phyloP scores from a whole-genome alignment of 2,113 vertebrate genomes.

The Tiliqua scincoides region DNA sequence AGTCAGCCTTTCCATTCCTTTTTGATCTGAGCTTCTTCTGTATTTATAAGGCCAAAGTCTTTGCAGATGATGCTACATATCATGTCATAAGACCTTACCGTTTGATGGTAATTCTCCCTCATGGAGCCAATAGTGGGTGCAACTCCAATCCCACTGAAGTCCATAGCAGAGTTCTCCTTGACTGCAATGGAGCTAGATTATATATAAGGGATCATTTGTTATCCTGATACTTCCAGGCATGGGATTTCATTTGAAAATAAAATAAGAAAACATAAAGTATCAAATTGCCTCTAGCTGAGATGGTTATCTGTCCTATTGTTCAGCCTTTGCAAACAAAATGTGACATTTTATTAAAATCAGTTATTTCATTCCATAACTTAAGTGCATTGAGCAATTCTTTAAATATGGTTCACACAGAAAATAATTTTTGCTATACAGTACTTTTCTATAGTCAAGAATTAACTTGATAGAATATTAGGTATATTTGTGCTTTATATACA shows the following conservation, averaged over 20 bases:
- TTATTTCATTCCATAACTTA: conserved; percentile 84
- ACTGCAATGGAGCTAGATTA: not conserved
- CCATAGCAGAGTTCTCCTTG: not conserved
- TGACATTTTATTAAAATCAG: conserved; percentile 72
- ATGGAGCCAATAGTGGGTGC: not conserved
- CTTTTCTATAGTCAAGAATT: conserved; percentile 75
- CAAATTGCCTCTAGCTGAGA: conserved; percentile 1
- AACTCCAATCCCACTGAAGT: not conserved
- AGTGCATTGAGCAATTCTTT: conserved; percentile 82
- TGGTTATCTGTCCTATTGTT: conserved; percentile 52
- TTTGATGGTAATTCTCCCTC: not conserved
- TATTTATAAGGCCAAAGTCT: not conserved
- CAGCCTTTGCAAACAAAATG: conserved; percentile 68
- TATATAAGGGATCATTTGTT: not conserved
- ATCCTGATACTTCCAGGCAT: conserved; percentile 27
- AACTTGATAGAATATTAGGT: conserved; percentile 67
- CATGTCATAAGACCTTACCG: not conserved
- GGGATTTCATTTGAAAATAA: conserved; percentile 32
- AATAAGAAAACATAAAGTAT: conserved; percentile 49
- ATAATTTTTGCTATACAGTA: conserved; percentile 80
- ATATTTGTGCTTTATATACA: not conserved
- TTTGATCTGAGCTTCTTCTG: not conserved
- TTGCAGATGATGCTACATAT: not conserved
- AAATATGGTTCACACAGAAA: conserved; percentile 83
- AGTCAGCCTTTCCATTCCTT: not conserved